These are phyloP conservation scores for Hyles vespertilio DNA, from an alignment of 1,140 invertebrate genomes.

Conservation along the genomic window DNA sequence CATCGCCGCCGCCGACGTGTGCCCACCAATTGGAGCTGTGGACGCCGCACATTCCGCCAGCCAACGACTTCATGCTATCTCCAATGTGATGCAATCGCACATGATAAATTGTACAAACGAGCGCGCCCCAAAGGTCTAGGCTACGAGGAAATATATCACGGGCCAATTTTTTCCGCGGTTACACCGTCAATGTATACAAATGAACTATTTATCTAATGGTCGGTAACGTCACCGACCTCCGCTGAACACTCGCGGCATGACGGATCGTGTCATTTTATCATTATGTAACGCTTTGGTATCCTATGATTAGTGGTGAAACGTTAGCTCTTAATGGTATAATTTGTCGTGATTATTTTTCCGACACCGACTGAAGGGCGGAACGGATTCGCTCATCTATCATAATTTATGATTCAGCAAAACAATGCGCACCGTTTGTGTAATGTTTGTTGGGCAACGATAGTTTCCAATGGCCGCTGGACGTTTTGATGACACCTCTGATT, in stretches of 20 bases:
- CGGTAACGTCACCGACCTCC: neutral
- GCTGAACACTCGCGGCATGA: neutral
- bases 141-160: neutral
- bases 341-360: constrained; percentile 50
- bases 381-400: constrained; percentile 43
- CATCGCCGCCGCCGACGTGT: constrained; percentile 43
- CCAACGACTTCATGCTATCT: constrained; percentile 24
- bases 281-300: constrained; percentile 10
- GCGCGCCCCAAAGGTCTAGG: constrained; percentile 16
- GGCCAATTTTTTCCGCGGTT: neutral
- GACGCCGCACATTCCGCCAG: constrained; percentile 21
- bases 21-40: constrained; percentile 48
- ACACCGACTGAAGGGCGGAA: constrained; percentile 40
- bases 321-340: constrained; percentile 42
- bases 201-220: neutral
- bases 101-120: constrained; percentile 18
- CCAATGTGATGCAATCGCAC: constrained; percentile 15
- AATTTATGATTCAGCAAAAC: constrained; percentile 42
- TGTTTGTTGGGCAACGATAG: neutral
- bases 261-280: constrained; percentile 5
- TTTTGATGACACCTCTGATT: constrained; percentile 27
- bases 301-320: constrained; percentile 17
- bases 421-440: constrained; percentile 12
- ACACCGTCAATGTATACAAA: neutral
- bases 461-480: constrained; percentile 8